Evolutionary conservation across 2,888 invertebrate species (phyloP).

Genomic region (Phytoseiulus persimilis): DNA sequence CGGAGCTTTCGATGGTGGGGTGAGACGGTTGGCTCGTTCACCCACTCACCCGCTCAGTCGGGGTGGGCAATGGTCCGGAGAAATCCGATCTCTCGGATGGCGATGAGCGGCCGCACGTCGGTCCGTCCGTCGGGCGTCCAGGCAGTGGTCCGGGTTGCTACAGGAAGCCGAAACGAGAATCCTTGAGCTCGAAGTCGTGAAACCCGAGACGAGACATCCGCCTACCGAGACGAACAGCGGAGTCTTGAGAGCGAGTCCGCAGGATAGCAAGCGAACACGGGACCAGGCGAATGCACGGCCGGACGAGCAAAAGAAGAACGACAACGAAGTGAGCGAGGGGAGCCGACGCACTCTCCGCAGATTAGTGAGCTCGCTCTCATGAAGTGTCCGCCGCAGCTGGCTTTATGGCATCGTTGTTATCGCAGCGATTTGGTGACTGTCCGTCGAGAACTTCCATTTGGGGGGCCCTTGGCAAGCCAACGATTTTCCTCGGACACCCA

Average conservation of each 20-base stretch:
- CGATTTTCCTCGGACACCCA: not conserved
- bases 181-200: not conserved
- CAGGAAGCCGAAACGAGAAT: not conserved
- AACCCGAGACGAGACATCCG: not conserved
- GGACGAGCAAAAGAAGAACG: not conserved
- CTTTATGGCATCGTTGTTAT: not conserved
- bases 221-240: not conserved
- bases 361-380: not conserved
- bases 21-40: not conserved
- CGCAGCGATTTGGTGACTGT: not conserved
- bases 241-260: not conserved
- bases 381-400: not conserved
- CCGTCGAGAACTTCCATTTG: not conserved
- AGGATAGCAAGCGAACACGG: too few species aligned
- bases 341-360: not conserved
- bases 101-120: not conserved
- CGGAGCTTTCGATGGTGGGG: not conserved
- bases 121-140: not conserved
- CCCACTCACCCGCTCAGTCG: not conserved
- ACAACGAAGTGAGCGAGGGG: not conserved
- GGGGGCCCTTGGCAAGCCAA: not conserved
- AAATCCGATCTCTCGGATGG: not conserved
- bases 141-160: not conserved
- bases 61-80: not conserved
- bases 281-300: not conserved